These are phyloP conservation scores for Papilio dardanus DNA, from an alignment of 1,140 invertebrate species.

Conservation along the genomic window DNA sequence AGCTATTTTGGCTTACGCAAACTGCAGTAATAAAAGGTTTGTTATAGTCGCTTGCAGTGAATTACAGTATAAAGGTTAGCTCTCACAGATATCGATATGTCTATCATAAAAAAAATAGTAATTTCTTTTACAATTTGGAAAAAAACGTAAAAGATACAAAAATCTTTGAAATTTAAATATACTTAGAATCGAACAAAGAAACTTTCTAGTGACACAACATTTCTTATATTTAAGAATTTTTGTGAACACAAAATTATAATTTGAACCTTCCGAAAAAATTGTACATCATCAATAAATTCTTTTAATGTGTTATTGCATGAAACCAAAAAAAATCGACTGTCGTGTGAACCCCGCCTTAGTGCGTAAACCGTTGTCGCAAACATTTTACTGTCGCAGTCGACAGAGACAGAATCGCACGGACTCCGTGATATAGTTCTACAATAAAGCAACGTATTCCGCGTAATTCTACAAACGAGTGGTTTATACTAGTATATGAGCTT, in stretches of 20 bases:
- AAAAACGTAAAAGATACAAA: no score
- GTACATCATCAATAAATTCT: no score
- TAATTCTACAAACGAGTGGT: constrained; percentile 42
- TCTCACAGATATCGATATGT: background rate
- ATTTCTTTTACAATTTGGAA: background rate
- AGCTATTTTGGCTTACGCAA: constrained; percentile 15
- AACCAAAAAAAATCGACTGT: no score
- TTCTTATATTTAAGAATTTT: no score
- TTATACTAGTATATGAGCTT: constrained; percentile 42
- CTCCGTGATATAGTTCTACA: constrained; percentile 33
- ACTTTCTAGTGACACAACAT: no score
- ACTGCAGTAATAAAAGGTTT: constrained; percentile 27
- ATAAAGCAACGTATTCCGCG: constrained; percentile 44
- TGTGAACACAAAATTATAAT: no score
- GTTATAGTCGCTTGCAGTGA: constrained; percentile 29
- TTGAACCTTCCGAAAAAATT: no score
- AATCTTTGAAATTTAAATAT: no score
- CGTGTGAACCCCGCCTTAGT: background rate
- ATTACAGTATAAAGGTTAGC: constrained; percentile 13
- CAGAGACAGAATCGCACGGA: constrained; percentile 14
- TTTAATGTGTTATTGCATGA: no score
- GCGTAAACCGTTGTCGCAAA: constrained; percentile 19
- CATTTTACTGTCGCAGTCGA: constrained; percentile 27
- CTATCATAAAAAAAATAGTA: no score
- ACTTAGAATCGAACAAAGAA: no score